These are phyloP conservation scores for Amblyraja radiata DNA, from an alignment of 2,797 vertebrate genomes.

Conservation along the genomic window DNA sequence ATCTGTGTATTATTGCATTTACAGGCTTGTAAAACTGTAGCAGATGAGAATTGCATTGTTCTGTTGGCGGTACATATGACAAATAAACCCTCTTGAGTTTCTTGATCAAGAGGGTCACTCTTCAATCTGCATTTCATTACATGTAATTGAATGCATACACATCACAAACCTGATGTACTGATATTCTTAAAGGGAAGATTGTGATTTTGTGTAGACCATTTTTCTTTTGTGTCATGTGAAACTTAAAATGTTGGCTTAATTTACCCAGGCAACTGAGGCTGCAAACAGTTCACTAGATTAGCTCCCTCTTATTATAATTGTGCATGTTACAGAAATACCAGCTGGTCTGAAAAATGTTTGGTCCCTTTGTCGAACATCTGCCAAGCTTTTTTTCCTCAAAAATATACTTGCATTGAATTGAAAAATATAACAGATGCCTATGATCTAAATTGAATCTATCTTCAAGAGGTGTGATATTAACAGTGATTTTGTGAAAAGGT, in stretches of 20 bases:
- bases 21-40: no score
- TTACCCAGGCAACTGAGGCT: conserved; percentile 71
- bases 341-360: conserved; percentile 69
- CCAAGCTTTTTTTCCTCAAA: conserved; percentile 52
- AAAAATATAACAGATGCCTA: conserved; percentile 58
- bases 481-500: conserved; percentile 40
- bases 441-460: conserved; percentile 55
- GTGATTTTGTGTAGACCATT: conserved; percentile 68
- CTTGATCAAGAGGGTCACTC: neutral
- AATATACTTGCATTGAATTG: conserved; percentile 59
- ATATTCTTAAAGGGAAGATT: conserved; percentile 39
- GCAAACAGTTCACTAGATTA: conserved; percentile 73
- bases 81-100: no score
- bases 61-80: no score
- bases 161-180: neutral
- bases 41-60: no score
- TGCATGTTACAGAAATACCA: conserved; percentile 73
- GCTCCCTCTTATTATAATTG: conserved; percentile 69
- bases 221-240: conserved; percentile 70
- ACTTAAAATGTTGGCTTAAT: conserved; percentile 71
- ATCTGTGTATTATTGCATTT: no score
- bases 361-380: conserved; percentile 59
- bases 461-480: conserved; percentile 46
- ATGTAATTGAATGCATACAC: neutral
- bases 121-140: neutral